Evolutionary conservation across 2,113 vertebrate genomes (phyloP).

Genomic region (Collichthys lucidus): DNA sequence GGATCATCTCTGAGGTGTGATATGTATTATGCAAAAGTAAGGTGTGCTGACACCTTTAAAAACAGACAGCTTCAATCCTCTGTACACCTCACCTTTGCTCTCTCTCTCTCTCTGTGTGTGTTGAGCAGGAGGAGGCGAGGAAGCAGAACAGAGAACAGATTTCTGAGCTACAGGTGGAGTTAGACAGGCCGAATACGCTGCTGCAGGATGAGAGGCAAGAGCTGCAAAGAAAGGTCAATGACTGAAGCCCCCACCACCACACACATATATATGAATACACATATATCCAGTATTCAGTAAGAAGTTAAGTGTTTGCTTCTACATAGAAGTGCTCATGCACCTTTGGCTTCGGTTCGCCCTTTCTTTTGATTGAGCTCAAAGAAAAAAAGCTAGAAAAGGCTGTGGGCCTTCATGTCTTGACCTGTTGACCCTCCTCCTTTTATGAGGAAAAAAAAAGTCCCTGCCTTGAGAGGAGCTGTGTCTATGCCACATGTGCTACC

Average conservation of each 20-base stretch:
- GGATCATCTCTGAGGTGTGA: slow-evolving; percentile 84
- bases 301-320: slow-evolving; percentile 39
- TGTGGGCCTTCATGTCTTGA: slow-evolving; percentile 50
- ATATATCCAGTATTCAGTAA: slow-evolving; percentile 15
- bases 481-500: slow-evolving; percentile 44
- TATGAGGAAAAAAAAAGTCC: slow-evolving; percentile 28
- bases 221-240: slow-evolving; percentile 67
- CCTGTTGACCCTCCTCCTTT: slow-evolving; percentile 39
- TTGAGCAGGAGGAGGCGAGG: slow-evolving; percentile 67
- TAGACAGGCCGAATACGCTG: slow-evolving; percentile 58
- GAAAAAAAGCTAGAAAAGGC: slow-evolving; percentile 39
- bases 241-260: slow-evolving; percentile 1
- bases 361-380: slow-evolving; percentile 57
- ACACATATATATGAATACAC: slow-evolving; percentile 35
- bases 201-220: slow-evolving; percentile 67
- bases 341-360: slow-evolving; percentile 40
- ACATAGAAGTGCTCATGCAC: slow-evolving; percentile 34
- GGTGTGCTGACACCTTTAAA: slow-evolving; percentile 82
- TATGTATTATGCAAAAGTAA: slow-evolving; percentile 84
- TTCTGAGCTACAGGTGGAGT: slow-evolving; percentile 78
- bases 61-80: slow-evolving; percentile 73
- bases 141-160: slow-evolving; percentile 72
- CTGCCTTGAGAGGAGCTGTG: slow-evolving; percentile 35
- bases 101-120: slow-evolving; percentile 47
- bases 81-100: slow-evolving; percentile 61